Conservation (phyloP, 2,113 vertebrate species). For the Ammodytes dubius region DNA sequence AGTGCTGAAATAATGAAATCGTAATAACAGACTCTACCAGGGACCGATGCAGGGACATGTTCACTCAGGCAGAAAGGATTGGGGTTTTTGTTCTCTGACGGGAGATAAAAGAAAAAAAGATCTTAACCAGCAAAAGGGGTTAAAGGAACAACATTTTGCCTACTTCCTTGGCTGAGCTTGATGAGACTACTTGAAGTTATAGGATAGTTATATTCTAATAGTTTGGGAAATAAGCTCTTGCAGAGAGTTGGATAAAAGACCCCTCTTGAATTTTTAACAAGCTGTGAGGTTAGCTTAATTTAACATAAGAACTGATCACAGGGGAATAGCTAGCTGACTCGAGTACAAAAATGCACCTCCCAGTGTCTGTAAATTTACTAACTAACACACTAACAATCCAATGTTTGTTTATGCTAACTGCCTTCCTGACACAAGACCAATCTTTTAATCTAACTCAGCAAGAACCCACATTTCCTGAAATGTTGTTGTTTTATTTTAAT, state of each 20-base stretch:
- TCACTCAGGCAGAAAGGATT: constrained; percentile 58
- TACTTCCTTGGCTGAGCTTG: background rate
- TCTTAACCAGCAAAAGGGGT: constrained; percentile 33
- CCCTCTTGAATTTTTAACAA: background rate
- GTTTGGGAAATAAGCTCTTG: background rate
- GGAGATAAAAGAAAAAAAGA: constrained; percentile 30
- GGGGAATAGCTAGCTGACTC: background rate
- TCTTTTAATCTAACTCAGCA: too few relatives aligned
- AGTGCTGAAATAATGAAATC: constrained; percentile 76
- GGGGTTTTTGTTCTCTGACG: background rate
- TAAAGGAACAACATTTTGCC: constrained; percentile 25
- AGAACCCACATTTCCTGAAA: too few relatives aligned
- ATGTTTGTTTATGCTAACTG: too few relatives aligned
- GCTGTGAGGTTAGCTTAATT: background rate
- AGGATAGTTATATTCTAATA: too few relatives aligned
- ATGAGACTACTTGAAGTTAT: background rate
- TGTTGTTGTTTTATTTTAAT: too few relatives aligned
- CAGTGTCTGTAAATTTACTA: too few relatives aligned
- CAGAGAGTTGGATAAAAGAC: background rate
- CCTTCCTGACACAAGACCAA: too few relatives aligned
- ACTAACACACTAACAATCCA: too few relatives aligned
- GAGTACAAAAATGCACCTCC: too few relatives aligned
- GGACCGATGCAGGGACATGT: constrained; percentile 60
- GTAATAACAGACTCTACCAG: constrained; percentile 67
- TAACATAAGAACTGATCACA: background rate